Base-by-base conservation (phyloP, 2,888 invertebrate species). In the Monopis laevigella region DNA sequence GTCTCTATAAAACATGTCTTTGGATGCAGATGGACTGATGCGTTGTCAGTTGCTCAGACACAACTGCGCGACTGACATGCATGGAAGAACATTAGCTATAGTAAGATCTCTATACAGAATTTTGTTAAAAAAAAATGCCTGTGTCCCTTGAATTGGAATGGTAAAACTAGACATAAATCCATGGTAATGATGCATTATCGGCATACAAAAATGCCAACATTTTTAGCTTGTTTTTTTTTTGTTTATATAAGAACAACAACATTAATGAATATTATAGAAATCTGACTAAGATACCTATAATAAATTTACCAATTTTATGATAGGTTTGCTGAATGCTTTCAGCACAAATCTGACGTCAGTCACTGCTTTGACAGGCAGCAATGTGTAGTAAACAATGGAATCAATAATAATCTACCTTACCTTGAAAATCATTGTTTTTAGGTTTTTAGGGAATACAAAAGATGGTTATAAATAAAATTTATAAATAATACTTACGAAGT, bases 341-440 rank as follows among this genome's bases (percentile, higher is more conserved):
- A 29, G 7, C 13, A n/a, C n/a, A n/a, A 7, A 56, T 57, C 72
- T 78, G 77, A 78, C 78, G 77, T 80, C n/a, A n/a, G n/a, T n/a
- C 77, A 78, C 72, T 63, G 62, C 59, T 70, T 71, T 75, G 75
- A 74, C 78, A 71, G 75, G 74, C 73, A 71, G 70, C 69, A 71
- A 60, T 65, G 56, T 58, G 72, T 65, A 54, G 69, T 77, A 77
- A 74, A 75, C 75, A 78, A 63, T 59, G 55, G 53, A 46, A 54
- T 50, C 40, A 26, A 40, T 34, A 26, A 29, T 43, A 41, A 45
- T 46, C 40, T 44, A 47, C 41, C 40, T 41, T 39, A 45, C n/a
- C 34, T 35, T 12, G 8, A 24, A 12, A 13, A 14, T 7, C 14
- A 14, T 18, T n/a, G 27, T 35, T 39, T 29, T 2, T 6, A 3